Evolutionary conservation across 2,113 vertebrate genomes (phyloP).

Genomic region (Mustela nigripes): DNA sequence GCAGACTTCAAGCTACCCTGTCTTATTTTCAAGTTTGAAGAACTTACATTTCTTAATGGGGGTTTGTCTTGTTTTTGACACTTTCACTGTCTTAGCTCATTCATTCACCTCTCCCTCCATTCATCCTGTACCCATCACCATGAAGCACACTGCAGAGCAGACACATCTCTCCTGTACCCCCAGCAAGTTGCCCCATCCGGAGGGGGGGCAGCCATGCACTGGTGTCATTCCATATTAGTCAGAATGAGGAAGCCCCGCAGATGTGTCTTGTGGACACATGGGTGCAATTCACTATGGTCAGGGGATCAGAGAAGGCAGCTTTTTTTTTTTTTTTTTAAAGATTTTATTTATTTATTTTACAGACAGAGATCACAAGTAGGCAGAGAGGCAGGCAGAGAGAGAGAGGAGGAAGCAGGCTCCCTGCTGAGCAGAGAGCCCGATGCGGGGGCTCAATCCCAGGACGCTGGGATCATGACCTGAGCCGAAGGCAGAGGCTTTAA

Average conservation of each 20-base stretch:
- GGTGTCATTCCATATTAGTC: background rate
- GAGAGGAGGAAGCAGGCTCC: too few species aligned
- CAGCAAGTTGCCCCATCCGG: background rate
- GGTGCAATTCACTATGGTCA: background rate
- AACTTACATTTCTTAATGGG: background rate
- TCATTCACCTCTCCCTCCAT: background rate
- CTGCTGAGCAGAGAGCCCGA: too few species aligned
- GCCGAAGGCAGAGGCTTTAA: too few species aligned
- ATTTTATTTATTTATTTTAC: too few species aligned
- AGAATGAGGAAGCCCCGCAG: background rate
- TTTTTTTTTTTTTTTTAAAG: background rate
- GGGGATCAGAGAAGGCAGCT: background rate
- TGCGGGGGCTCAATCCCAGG: too few species aligned
- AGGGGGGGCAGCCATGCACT: rapidly evolving
- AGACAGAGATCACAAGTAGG: too few species aligned
- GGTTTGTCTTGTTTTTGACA: background rate
- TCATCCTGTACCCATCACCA: background rate
- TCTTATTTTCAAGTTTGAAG: background rate
- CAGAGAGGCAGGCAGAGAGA: too few species aligned
- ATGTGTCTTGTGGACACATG: background rate
- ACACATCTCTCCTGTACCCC: too few species aligned
- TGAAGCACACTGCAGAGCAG: background rate
- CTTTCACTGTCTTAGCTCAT: background rate
- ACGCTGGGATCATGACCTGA: too few species aligned
- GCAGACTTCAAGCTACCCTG: background rate